These are phyloP conservation scores for Neuroterus valhalla DNA, from an alignment of 1,140 invertebrate genomes.

Conservation along the genomic window DNA sequence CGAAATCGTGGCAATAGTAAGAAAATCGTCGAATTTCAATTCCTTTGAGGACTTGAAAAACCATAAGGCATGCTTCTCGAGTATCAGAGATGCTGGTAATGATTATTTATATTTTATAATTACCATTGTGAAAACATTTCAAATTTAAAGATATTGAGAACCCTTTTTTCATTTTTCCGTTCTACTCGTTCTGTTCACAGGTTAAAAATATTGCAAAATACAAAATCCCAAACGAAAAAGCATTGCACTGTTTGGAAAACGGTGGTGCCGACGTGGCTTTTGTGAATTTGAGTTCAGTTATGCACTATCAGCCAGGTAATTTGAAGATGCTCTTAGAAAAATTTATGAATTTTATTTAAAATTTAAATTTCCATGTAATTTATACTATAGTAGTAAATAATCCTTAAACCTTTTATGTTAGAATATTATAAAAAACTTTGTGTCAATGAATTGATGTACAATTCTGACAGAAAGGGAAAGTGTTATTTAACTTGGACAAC, in stretches of 20 bases:
- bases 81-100: slow-evolving; percentile 80
- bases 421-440: slow-evolving; percentile 73
- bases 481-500: slow-evolving; percentile 84
- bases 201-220: slow-evolving; percentile 28
- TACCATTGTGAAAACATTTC: too few relatives aligned
- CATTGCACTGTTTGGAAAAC: slow-evolving; percentile 85
- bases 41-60: slow-evolving; percentile 79
- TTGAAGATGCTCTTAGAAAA: slow-evolving; percentile 55
- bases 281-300: slow-evolving; percentile 81
- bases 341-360: slow-evolving; percentile 23
- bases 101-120: slow-evolving; percentile 29
- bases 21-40: slow-evolving; percentile 76
- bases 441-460: slow-evolving; percentile 62
- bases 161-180: too few relatives aligned
- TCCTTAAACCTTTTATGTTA: slow-evolving; percentile 29
- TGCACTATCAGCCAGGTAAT: slow-evolving; percentile 78
- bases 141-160: too few relatives aligned
- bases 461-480: slow-evolving; percentile 64
- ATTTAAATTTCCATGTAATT: background rate
- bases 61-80: slow-evolving; percentile 82
- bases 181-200: too few relatives aligned
- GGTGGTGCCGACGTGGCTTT: slow-evolving; percentile 88
- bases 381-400: background rate
- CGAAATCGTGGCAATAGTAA: slow-evolving; percentile 83
- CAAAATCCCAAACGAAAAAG: slow-evolving; percentile 72